phyloP scores from a whole-genome alignment of 92 coral and sea anemone species.

The Zoanthus sansibaricus region DNA sequence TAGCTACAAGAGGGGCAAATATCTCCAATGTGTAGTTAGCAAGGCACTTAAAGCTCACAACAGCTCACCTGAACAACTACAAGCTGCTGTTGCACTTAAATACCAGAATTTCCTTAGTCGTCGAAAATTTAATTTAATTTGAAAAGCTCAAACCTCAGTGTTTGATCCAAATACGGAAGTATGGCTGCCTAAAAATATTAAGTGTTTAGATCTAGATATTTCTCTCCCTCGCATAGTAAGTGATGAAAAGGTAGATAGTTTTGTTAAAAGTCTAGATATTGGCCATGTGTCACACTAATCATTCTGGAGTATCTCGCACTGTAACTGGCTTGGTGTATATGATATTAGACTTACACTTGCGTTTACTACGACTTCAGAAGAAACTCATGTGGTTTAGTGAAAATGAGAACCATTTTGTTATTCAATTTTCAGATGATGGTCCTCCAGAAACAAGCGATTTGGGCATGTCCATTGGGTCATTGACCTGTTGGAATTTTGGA shows the following conservation, averaged over 20 bases:
- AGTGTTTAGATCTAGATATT: conserved; percentile 4
- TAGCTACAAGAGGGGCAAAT: conserved; percentile 65
- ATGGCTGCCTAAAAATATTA: conserved; percentile 57
- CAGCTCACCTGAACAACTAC: conserved; percentile 59
- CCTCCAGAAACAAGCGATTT: conserved; percentile 1
- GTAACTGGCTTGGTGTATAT: background rate
- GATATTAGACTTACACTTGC: conserved; percentile 35
- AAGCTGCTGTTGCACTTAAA: conserved; percentile 64
- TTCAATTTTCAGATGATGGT: conserved; percentile 1
- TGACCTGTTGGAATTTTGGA: conserved; percentile 72
- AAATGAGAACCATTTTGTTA: conserved; percentile 23
- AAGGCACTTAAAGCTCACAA: too few relatives aligned
- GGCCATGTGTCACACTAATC: conserved; percentile 21
- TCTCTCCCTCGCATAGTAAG: conserved; percentile 9
- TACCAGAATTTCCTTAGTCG: conserved; percentile 53
- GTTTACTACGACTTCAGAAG: conserved; percentile 22
- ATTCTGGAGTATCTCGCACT: conserved; percentile 23
- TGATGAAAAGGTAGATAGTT: conserved; percentile 31
- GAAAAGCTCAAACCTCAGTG: conserved; percentile 46
- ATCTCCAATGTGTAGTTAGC: conserved; percentile 65
- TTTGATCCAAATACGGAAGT: conserved; percentile 48
- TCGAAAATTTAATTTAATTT: conserved; percentile 46
- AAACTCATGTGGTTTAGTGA: conserved; percentile 37
- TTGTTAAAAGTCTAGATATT: conserved; percentile 49
- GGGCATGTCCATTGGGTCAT: conserved; percentile 45